Percentiles rank a stretch among this genome's conserved stretches.
Conservation (phyloP, 2,888 invertebrate genomes). For the Glyphotaelius pellucidus region DNA sequence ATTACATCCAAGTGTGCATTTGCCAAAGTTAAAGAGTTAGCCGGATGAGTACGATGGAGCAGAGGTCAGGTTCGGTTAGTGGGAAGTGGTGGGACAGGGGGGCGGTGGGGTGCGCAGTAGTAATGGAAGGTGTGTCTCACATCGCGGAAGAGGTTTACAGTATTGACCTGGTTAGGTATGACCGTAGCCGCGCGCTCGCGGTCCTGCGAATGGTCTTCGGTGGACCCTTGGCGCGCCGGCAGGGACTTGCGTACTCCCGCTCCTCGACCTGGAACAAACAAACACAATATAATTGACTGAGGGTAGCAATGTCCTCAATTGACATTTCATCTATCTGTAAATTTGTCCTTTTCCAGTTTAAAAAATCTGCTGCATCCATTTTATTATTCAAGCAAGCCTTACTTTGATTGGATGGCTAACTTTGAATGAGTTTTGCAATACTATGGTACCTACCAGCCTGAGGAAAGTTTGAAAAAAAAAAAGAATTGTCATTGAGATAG, state of each 20-base stretch:
- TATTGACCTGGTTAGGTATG: constrained; percentile 80
- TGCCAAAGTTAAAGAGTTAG: background rate
- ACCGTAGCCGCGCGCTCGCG: constrained; percentile 77
- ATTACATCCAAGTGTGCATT: background rate
- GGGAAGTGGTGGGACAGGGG: background rate
- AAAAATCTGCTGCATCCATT: no score
- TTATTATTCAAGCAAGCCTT: no score
- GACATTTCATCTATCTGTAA: no score
- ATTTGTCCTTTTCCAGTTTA: no score
- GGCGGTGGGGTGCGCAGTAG: background rate
- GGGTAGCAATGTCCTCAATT: no score
- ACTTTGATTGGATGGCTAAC: no score
- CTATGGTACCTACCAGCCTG: no score
- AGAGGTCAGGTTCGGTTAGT: background rate
- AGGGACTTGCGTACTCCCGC: constrained; percentile 88
- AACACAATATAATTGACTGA: background rate
- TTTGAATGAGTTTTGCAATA: no score
- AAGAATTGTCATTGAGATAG: no score
- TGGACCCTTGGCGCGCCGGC: constrained; percentile 80
- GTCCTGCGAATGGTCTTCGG: constrained; percentile 69
- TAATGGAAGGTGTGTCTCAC: constrained; percentile 16
- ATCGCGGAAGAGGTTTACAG: constrained; percentile 29
- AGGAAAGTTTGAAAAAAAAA: no score
- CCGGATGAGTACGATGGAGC: background rate
- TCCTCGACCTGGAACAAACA: constrained; percentile 74